Percentiles rank a stretch among this genome's conserved stretches.
phyloP scores from a whole-genome alignment of 2,113 vertebrate species.

The Xerus inauris region DNA sequence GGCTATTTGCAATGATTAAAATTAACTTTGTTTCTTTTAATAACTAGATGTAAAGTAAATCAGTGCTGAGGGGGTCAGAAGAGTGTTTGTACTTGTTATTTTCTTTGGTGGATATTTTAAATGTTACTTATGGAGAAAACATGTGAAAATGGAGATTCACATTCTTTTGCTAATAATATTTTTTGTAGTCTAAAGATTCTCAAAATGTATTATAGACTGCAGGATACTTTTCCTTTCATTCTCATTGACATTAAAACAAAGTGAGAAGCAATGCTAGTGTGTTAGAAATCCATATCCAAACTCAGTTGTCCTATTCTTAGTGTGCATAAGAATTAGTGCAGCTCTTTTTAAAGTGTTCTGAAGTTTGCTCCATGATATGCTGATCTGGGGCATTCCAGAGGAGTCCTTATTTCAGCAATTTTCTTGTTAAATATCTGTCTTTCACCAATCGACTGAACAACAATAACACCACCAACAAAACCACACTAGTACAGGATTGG shows the following conservation, averaged over 20 bases:
- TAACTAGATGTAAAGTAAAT: neutral
- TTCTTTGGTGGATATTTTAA: neutral
- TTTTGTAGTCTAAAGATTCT: neutral
- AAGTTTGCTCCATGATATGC: neutral
- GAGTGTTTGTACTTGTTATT: neutral
- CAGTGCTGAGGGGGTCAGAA: neutral
- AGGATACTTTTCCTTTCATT: neutral
- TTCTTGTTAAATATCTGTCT: neutral
- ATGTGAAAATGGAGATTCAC: neutral
- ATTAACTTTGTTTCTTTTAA: conserved; percentile 47
- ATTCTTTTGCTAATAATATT: neutral
- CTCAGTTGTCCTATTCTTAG: neutral
- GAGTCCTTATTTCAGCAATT: neutral
- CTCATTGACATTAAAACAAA: neutral
- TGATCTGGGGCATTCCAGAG: neutral
- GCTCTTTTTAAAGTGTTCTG: neutral
- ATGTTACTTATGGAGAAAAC: neutral
- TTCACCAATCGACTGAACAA: neutral
- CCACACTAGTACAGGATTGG: neutral
- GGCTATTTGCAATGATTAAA: conserved; percentile 28
- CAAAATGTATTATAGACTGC: neutral
- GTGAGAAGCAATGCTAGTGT: neutral
- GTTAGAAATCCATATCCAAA: neutral
- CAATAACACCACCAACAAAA: neutral
- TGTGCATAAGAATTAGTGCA: neutral